These are phyloP conservation scores for Micromussa lordhowensis DNA, from an alignment of 92 coral and sea anemone species.

Conservation along the genomic window DNA sequence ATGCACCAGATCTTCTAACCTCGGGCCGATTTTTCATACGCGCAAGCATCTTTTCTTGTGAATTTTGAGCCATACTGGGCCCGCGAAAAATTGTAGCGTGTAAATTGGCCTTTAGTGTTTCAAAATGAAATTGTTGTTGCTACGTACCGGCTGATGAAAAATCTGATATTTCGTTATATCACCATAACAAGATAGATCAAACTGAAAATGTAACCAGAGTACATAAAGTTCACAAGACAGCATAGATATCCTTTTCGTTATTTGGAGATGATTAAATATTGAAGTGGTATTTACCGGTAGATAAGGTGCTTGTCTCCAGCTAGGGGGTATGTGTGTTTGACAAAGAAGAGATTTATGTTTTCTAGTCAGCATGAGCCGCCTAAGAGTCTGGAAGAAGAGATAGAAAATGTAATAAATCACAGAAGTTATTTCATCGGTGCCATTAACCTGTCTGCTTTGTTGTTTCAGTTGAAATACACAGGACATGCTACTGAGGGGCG, in stretches of 20 bases:
- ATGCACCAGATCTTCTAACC: no score
- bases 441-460: background rate
- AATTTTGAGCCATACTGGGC: no score
- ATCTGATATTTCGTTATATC: no score
- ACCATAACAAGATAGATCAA: no score
- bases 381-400: background rate
- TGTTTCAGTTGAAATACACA: background rate
- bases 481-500: background rate
- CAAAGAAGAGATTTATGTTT: slow-evolving; percentile 31
- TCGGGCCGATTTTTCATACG: no score
- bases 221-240: background rate
- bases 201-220: background rate
- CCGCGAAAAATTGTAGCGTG: no score
- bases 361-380: slow-evolving; percentile 14
- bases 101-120: background rate
- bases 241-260: background rate
- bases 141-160: no score
- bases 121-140: background rate
- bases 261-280: background rate
- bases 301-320: background rate
- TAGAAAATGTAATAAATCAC: slow-evolving; percentile 27
- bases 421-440: slow-evolving; percentile 6
- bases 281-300: slow-evolving; percentile 17
- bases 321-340: background rate
- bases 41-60: no score